phyloP scores from a whole-genome alignment of 2,113 vertebrate species.

The Tenrec ecaudatus region DNA sequence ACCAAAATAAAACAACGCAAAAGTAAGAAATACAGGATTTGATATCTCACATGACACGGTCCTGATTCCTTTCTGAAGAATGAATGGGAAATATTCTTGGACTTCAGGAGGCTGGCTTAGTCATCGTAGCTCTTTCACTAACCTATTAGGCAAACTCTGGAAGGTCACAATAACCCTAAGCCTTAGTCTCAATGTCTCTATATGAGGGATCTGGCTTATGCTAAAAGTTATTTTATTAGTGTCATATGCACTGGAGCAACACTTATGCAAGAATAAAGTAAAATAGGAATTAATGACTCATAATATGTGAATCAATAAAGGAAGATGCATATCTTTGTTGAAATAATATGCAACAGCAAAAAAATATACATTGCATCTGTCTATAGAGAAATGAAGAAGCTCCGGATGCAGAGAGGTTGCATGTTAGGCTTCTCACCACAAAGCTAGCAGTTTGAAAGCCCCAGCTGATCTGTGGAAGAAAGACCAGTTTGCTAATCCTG shows the following conservation, averaged over 20 bases:
- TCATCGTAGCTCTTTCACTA: background rate
- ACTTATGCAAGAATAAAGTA: background rate
- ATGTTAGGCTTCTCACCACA: too few species aligned
- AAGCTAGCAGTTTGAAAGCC: too few species aligned
- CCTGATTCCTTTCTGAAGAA: background rate
- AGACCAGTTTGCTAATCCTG: too few species aligned
- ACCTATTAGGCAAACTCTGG: background rate
- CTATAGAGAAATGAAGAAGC: background rate
- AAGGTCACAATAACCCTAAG: background rate
- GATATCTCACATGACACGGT: rapidly evolving
- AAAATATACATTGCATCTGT: background rate
- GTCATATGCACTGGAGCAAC: background rate
- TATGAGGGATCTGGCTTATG: background rate
- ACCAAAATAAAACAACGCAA: background rate
- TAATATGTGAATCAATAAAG: background rate
- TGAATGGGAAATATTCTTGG: background rate
- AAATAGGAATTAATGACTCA: background rate
- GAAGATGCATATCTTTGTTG: background rate
- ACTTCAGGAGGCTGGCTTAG: background rate
- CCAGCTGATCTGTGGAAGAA: too few species aligned
- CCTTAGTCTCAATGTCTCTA: background rate
- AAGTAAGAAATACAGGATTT: background rate
- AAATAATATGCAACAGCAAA: background rate
- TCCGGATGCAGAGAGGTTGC: too few species aligned
- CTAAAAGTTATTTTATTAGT: too few species aligned